Evolutionary conservation across 2,888 invertebrate genomes (phyloP).

Genomic region (Drosophila eohydei): DNA sequence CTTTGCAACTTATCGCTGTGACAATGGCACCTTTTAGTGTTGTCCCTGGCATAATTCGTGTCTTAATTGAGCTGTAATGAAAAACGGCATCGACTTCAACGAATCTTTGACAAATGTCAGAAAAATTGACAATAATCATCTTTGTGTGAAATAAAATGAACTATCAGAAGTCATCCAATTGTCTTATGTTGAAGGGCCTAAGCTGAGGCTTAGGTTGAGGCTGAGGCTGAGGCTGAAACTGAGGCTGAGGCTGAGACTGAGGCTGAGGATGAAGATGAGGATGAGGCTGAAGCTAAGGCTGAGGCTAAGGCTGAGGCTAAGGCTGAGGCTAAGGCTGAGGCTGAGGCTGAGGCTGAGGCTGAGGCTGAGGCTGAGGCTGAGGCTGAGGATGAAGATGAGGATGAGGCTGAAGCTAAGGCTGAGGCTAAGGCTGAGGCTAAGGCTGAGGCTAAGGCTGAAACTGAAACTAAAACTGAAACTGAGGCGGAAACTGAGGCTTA

Average conservation of each 20-base stretch:
- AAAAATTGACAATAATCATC: neutral
- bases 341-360: neutral
- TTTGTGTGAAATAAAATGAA: neutral
- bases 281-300: neutral
- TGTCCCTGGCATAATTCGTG: slow-evolving; percentile 10
- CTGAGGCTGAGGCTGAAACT: neutral
- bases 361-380: neutral
- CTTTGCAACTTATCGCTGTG: neutral
- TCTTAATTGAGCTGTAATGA: slow-evolving; percentile 41
- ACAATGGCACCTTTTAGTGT: slow-evolving; percentile 11
- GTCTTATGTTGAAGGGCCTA: neutral
- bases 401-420: neutral
- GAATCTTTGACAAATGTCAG: neutral
- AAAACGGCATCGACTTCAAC: neutral
- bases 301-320: neutral
- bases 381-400: neutral
- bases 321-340: neutral
- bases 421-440: neutral
- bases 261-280: neutral
- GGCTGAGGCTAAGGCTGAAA: neutral
- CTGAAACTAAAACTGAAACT: neutral
- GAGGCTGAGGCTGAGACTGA: neutral
- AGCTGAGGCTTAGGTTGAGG: neutral
- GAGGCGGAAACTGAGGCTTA: neutral
- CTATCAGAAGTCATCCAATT: slow-evolving; percentile 2